Base-by-base conservation (phyloP, 2,888 invertebrate species). In the Folsomia candida region DNA sequence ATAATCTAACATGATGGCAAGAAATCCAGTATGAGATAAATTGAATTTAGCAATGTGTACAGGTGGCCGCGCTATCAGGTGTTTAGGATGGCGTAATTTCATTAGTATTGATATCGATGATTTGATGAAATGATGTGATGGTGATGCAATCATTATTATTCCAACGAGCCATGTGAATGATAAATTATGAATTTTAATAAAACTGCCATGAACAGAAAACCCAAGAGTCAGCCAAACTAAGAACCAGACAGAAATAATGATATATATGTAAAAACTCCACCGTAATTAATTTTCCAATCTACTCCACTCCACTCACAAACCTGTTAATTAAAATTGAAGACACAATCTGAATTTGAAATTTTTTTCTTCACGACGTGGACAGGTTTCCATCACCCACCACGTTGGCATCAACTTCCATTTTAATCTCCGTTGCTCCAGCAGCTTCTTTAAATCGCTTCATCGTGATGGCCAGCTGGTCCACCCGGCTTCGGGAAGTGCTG, bases 401-500 rank as follows among this genome's bases (percentile, higher is more conserved):
- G 37, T n/a, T n/a, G n/a, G n/a, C n/a, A n/a, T n/a, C n/a, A n/a
- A n/a, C 47, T 18, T 47, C 47, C 47, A 11, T 47, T 47, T 47
- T 47, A 9, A 47, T 18, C 3, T 28, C 25, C 25, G 29, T 9
- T 27, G 11, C 37, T 14, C n/a, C 11, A 25, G 22, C 4, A 29
- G 67, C 64, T 60, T 70, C 72, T 18, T 74, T 75, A 65, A 76
- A 77, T 28, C 77, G 65, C 58, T 77, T 72, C 25, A 75, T 62
- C 6, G 77, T 77, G 60, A 74, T 77, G 2, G 71, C 70, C 2
- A 69, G 27, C 9, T 71, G 71, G 47, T 71, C 54, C 11, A 67
- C 22, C 14, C 66, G 65, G 60, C 27, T 64, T 37, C 37, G 27
- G 26, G 58, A 11, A 47, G 9, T 11, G 9, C 18, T 47, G 9